phyloP scores from a whole-genome alignment of 2,888 invertebrate genomes.

The Sphecodes monilicornis region DNA sequence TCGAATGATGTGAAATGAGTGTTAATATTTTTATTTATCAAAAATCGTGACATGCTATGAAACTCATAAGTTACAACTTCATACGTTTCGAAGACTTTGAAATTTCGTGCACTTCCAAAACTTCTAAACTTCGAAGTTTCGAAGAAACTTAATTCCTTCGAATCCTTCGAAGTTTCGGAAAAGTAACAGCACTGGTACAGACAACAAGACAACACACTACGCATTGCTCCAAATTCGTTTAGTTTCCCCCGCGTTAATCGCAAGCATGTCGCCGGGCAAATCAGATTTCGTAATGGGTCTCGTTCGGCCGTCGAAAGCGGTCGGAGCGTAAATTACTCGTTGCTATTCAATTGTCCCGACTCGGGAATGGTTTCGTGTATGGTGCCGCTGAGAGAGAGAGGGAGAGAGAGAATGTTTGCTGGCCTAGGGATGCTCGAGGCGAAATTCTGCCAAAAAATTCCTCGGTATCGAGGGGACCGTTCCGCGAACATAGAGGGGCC shows the following conservation, averaged over 20 bases:
- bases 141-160: too few relatives aligned
- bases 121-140: too few relatives aligned
- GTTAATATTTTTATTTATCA: too few relatives aligned
- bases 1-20: too few relatives aligned
- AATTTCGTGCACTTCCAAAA: too few relatives aligned
- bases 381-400: not conserved
- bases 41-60: too few relatives aligned
- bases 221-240: not conserved
- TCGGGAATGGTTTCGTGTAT: not conserved
- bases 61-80: too few relatives aligned
- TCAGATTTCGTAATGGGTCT: not conserved
- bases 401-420: not conserved
- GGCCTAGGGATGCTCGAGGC: conserved; percentile 31
- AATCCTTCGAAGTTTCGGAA: too few relatives aligned
- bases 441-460: conserved; percentile 33
- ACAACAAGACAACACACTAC: too few relatives aligned
- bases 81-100: too few relatives aligned
- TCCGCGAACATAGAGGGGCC: conserved; percentile 70
- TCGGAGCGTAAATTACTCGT: not conserved
- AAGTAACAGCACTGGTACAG: too few relatives aligned
- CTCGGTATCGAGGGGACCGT: conserved; percentile 59
- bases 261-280: not conserved
- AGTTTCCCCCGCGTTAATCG: not conserved
- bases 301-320: not conserved
- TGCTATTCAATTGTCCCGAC: not conserved